Base-by-base conservation (phyloP, 2,113 vertebrate genomes). In the Urocitellus parryii region DNA sequence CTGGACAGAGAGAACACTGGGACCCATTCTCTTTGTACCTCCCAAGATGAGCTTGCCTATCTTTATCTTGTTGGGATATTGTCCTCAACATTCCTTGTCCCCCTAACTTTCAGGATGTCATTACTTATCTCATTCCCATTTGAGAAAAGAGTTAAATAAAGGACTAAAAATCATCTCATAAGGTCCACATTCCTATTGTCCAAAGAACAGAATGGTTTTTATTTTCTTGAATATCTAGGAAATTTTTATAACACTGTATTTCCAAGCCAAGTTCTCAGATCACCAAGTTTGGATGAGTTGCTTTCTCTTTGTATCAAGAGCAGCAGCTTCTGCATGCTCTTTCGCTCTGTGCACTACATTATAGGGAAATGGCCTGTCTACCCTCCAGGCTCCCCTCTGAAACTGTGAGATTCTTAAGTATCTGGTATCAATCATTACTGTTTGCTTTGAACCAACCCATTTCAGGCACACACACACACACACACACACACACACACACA, bases 271-370 rank as follows among this genome's bases (percentile, higher is more conserved):
- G 9, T 2, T 72, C 39, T 18, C 24, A 76, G 48, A n/a, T 42
- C 1, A 1, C 34, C 51, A 37, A 0, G 18, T 2, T 7, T 29
- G 16, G 24, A 7, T 4, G 67, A 9, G 12, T 11, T 39, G 2
- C 17, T 18, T 73, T 17, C 34, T 63, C n/a, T 37, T 25, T 39
- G 42, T 32, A 2, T 27, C 53, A n/a, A n/a, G 5, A 45, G 48
- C 29, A 27, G 7, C 3, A 29, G 8, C 18, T 10, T 45, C 6
- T 5, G 2, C 27, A 0, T 37, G 45, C 29, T 68, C 53, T 18
- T 4, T 32, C 72, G 13, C 17, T 76, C 53, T n/a, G 12, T 29
- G 70, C 81, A 51, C 48, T 53, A 53, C 11, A 10, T 6, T 45
- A 11, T 4, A 8, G 13, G 24, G 72, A 78, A n/a, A 56, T 77